Conservation (phyloP, 2,888 invertebrate species). For the Steinernema hermaphroditum region DNA sequence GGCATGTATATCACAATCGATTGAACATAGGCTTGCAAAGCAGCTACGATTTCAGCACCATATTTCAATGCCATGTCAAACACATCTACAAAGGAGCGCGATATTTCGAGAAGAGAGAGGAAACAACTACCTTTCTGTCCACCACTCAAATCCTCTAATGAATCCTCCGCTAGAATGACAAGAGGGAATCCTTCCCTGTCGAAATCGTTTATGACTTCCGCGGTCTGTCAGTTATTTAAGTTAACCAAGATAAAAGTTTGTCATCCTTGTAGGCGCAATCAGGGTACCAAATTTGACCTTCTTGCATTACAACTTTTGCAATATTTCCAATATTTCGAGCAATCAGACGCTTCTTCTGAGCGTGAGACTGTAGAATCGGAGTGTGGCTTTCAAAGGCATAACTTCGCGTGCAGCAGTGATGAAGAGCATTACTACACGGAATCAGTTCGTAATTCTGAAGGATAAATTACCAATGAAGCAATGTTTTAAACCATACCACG, state of each 20-base stretch:
- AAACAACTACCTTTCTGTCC: conserved; percentile 83
- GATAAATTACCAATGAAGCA: no score
- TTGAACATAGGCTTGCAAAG: conserved; percentile 82
- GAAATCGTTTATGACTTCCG: conserved; percentile 96
- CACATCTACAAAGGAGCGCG: conserved; percentile 76
- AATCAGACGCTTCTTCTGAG: conserved; percentile 92
- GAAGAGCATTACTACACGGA: conserved; percentile 4
- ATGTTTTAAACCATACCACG: no score
- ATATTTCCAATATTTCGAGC: conserved; percentile 71
- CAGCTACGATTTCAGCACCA: conserved; percentile 97
- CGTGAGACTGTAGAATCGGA: conserved; percentile 86
- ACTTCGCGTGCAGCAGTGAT: background rate
- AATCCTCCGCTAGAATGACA: conserved; percentile 97
- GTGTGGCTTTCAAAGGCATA: conserved; percentile 24
- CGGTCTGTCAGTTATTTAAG: conserved; percentile 75
- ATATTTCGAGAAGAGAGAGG: conserved; percentile 9
- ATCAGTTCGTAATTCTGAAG: conserved; percentile 13
- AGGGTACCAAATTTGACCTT: conserved; percentile 89
- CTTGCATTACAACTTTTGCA: conserved; percentile 76
- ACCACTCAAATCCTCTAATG: conserved; percentile 98
- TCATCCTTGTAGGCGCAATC: conserved; percentile 90
- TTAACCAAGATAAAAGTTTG: background rate
- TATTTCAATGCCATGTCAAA: conserved; percentile 97
- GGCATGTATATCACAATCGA: conserved; percentile 94
- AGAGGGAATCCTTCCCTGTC: conserved; percentile 88